These are phyloP conservation scores for Callopanchax toddi DNA, from an alignment of 2,113 vertebrate species.

Conservation along the genomic window DNA sequence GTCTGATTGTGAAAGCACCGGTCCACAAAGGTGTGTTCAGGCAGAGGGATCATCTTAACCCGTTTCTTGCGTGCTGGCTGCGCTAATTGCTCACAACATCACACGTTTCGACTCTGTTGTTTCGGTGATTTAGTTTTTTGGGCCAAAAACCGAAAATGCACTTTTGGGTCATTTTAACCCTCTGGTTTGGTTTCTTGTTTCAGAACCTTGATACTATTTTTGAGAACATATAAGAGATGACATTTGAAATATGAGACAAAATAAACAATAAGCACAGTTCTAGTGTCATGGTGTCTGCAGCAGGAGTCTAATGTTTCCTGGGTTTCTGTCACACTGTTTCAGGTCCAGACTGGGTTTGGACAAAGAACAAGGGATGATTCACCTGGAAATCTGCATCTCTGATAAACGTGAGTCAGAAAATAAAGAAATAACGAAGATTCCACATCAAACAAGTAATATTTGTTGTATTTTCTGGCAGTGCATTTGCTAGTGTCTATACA, in stretches of 20 bases:
- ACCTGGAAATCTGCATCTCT: conserved; percentile 85
- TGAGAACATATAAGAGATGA: not conserved
- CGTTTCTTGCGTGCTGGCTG: too few species aligned
- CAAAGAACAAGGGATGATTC: conserved; percentile 89
- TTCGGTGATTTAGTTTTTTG: too few species aligned
- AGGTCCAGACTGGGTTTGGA: conserved; percentile 89
- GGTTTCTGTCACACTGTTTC: conserved; percentile 40
- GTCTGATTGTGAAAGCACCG: too few species aligned
- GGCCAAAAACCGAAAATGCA: too few species aligned
- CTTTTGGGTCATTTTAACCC: too few species aligned
- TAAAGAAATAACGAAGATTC: not conserved
- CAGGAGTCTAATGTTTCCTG: not conserved
- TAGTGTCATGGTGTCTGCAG: not conserved
- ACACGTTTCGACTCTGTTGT: too few species aligned
- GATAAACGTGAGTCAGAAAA: conserved; percentile 87
- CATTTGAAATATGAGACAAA: not conserved
- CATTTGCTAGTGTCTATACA: not conserved
- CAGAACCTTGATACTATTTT: not conserved
- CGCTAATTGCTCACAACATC: too few species aligned
- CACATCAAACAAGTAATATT: not conserved
- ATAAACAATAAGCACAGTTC: not conserved
- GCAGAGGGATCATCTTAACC: too few species aligned
- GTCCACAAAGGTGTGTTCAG: too few species aligned
- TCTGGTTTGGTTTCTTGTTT: not conserved
- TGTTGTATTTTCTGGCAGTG: not conserved